Base-by-base conservation (phyloP, 2,113 vertebrate genomes). In the Vireo altiloquus region DNA sequence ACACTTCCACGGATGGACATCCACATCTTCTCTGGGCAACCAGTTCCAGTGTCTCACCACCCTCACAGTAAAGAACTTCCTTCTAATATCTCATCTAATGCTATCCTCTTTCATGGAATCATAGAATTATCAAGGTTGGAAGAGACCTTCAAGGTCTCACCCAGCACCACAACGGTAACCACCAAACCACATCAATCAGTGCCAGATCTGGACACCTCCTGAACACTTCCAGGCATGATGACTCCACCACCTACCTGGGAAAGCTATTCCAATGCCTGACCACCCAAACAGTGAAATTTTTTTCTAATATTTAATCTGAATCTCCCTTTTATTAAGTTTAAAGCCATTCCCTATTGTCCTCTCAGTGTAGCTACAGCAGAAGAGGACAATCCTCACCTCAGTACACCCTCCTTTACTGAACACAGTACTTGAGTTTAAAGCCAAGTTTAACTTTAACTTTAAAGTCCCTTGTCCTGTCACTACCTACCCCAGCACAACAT, bases 301-400 rank as follows among this genome's bases (percentile, higher is more conserved):
- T 23, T 33, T 4, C 27, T 46, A 10, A 27, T n/a, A 40, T 53
- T 44, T 53, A n/a, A n/a, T 37, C 4, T 3, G 7, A 47, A 68
- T 23, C 10, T 54, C 30, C 16, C 6, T 2, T 2, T 31, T 63
- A 37, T 63, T 15, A 63, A 37, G 15, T 50, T 44, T 39, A n/a
- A 46, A 37, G 11, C 24, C 16, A 10, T 30, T 68, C 6, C 14
- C 8, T 42, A n/a, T 61, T 47, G 24, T 7, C 11, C 20, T 42
- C 30, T 49, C 47, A 19, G 9, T 7, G 21, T 10, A 35, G 25
- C 12, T 31, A 31, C 7, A 20, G n/a, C 40, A 40, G n/a, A 60
- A 54, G n/a, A 27, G 4, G 18, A 11, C 0, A 1, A n/a, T 2
- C 16, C 16, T 14, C 44, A 30, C 15, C 44, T 59, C 69, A 30